Evolutionary conservation across 2,113 vertebrate genomes (phyloP), one percentile per base, ranked within the genome.

Genomic region (Sceloporus tristichus): DNA sequence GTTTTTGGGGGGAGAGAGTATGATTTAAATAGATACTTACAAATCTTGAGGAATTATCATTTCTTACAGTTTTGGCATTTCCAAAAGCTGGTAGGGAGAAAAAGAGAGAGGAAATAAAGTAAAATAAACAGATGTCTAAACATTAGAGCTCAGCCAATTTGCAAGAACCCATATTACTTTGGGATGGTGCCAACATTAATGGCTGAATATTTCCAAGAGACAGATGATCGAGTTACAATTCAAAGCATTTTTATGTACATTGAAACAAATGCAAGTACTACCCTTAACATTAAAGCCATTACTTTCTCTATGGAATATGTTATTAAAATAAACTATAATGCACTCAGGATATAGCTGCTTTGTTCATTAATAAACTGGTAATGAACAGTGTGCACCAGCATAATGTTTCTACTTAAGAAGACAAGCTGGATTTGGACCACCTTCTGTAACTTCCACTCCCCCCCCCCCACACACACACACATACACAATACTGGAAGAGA

Each of bases 1-100:
- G 48, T 5, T 25, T 48, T 78, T 18, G 1, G 16, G 18, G 59
- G 16, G 59, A 14, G 13, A 59, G 3, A 14, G 53, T n/a, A 78
- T 23, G 42, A 77, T 78, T 92, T 89, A 73, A 70, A 88, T 42
- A 93, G 89, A 95, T 97, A 99, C 99, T 99, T 95, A 99, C 99
- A 94, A 99, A 99, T 98, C 99, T 97, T 85, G 99, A 99, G 0
- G 99, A 99, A 95, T 99, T 99, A 97, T 99, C 99, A 87, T 99
- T 99, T 94, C 98, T 97, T 88, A 99, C 97, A 25, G 99, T 99
- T 97, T 99, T 99, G 91, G 99, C 99, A 94, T 99, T 99, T 95
- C 99, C 99, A 96, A 99, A 99, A 88, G 99, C 99, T 99, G 92
- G 79, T 54, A 95, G 92, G 93, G 93, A 86, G 95, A 76, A 93